Evolutionary conservation across 1,140 invertebrate genomes (phyloP).

Genomic region (Ptiloglossa arizonensis): DNA sequence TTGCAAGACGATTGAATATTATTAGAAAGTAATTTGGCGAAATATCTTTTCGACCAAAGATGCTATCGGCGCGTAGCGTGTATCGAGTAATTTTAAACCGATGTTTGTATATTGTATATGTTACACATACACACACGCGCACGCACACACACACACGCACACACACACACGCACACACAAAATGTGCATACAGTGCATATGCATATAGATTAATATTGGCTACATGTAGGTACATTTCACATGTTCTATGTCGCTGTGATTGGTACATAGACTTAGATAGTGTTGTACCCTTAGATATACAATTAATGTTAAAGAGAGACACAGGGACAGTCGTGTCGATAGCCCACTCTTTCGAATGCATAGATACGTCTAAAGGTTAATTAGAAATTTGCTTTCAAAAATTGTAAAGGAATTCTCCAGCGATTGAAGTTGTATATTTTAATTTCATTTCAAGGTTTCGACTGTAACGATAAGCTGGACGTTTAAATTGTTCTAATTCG

Average conservation of each 20-base stretch:
- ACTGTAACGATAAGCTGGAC: too few species aligned
- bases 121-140: constrained; percentile 17
- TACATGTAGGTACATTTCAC: constrained; percentile 56
- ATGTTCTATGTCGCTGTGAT: constrained; percentile 68
- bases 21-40: not conserved
- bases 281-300: constrained; percentile 57
- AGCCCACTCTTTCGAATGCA: not conserved
- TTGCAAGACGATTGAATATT: constrained; percentile 6
- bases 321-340: constrained; percentile 43
- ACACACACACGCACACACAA: constrained; percentile 6
- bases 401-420: not conserved
- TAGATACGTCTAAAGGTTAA: not conserved
- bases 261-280: constrained; percentile 59
- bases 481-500: too few species aligned
- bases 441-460: too few species aligned
- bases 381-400: not conserved
- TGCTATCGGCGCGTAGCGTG: not conserved
- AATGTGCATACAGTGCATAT: not conserved
- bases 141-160: not conserved
- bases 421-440: too few species aligned
- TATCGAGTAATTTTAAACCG: constrained; percentile 45
- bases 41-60: not conserved
- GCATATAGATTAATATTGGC: constrained; percentile 40
- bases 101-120: constrained; percentile 71
- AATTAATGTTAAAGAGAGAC: constrained; percentile 52